Evolutionary conservation across 2,113 vertebrate species (phyloP), one percentile per base, ranked within the genome.

Genomic region (Perca flavescens): DNA sequence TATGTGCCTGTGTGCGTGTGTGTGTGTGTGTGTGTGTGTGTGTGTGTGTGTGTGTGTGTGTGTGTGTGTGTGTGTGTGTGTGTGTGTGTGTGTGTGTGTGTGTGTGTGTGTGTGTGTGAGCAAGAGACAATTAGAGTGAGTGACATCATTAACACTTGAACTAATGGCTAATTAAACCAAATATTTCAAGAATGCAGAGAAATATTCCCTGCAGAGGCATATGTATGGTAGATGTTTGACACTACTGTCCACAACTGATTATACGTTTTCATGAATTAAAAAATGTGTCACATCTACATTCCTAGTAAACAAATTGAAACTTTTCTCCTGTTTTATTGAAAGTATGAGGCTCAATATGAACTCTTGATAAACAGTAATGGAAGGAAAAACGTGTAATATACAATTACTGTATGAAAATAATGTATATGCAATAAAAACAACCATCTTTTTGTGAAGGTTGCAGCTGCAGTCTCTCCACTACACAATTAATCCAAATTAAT

Each of bases 401-500:
- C 28, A 62, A 28, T 36, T 15, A 16, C 6, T 34, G 16, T 16
- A n/a, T 17, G 31, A n/a, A 19, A 25, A 43, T 15, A 6, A 46
- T 7, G 2, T 21, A 0, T 15, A 19, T 60, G 62, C n/a, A 17
- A 6, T 19, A 19, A 50, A 50, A 19, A 3, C 15, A 66, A 61
- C 25, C 15, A 47, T 28, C 21, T 31, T 50, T 12, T 25, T 10
- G 40, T 54, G 40, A 71, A 40, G 17, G 53, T 14, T 65, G 13
- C 68, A 77, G 72, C 65, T 50, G 54, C 61, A 58, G 9, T 43
- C 9, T 21, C 57, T 60, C 56, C 28, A 16, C 74, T 61, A 16
- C 46, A 53, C 83, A 83, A 56, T 63, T 75, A 52, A 75, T 85
- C 65, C 50, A n/a, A 75, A 61, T 69, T 36, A 87, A 62, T 85